These are phyloP conservation scores for Nebria brevicollis DNA, from an alignment of 2,888 invertebrate genomes.

Conservation along the genomic window DNA sequence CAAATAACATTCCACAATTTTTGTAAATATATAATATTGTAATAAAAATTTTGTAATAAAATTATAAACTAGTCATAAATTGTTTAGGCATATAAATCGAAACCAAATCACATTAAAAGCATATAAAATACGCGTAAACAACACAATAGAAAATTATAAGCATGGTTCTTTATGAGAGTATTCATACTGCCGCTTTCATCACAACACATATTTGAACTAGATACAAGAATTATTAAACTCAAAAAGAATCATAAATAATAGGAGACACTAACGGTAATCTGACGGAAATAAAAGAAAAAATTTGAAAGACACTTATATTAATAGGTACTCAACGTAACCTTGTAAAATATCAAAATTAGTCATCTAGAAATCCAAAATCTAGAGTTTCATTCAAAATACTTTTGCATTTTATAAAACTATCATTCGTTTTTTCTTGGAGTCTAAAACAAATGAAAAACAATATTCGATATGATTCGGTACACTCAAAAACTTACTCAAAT, in stretches of 20 bases:
- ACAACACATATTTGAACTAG: neutral
- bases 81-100: neutral
- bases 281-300: neutral
- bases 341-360: slow-evolving; percentile 6
- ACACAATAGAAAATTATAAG: neutral
- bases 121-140: neutral
- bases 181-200: no score
- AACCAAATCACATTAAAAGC: neutral
- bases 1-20: slow-evolving; percentile 12
- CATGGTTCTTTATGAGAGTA: neutral
- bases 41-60: neutral
- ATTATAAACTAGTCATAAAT: neutral
- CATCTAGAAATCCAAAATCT: slow-evolving; percentile 43
- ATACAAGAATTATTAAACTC: neutral
- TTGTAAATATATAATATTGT: neutral
- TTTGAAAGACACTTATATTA: neutral
- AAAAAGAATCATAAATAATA: neutral
- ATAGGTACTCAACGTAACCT: neutral
- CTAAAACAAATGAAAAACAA: slow-evolving; percentile 31
- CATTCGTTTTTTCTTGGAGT: slow-evolving; percentile 46
- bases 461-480: neutral
- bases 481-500: slow-evolving; percentile 45
- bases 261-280: neutral
- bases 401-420: slow-evolving; percentile 47
- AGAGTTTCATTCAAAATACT: slow-evolving; percentile 43